Percentiles rank a stretch among this genome's conserved stretches.
Conservation (phyloP, 2,888 invertebrate species). For the Melanostoma scalare region DNA sequence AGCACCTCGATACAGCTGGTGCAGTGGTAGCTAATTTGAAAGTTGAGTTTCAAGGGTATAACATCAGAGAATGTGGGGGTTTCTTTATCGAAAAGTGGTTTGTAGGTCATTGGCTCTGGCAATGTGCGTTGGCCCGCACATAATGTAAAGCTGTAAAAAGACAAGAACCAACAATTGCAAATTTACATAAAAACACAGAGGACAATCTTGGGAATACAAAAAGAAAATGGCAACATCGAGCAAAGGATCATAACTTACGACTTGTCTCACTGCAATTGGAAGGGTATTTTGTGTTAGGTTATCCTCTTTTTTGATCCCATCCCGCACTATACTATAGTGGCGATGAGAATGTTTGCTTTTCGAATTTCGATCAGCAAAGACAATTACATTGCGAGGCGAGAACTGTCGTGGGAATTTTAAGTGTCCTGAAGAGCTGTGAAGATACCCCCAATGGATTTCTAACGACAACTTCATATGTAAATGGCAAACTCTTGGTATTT, state of each 20-base stretch:
- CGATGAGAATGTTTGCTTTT: conserved; percentile 14
- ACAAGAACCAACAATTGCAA: conserved; percentile 31
- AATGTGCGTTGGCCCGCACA: conserved; percentile 56
- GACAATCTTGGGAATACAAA: conserved; percentile 4
- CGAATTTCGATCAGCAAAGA: conserved; percentile 50
- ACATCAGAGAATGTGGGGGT: background rate
- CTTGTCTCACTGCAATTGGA: conserved; percentile 37
- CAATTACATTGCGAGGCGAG: conserved; percentile 30
- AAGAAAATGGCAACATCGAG: conserved; percentile 22
- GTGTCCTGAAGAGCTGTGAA: conserved; percentile 2
- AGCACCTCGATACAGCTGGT: background rate
- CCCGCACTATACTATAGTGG: background rate
- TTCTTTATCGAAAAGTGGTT: conserved; percentile 62
- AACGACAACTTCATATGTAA: conserved; percentile 39
- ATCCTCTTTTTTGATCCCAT: background rate
- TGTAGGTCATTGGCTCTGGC: conserved; percentile 67
- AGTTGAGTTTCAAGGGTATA: conserved; percentile 30
- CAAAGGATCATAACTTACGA: conserved; percentile 59
- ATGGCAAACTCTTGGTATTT: conserved; percentile 17
- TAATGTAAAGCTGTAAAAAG: conserved; percentile 20
- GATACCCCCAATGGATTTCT: conserved; percentile 30
- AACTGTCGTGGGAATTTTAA: conserved; percentile 45
- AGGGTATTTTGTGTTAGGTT: conserved; percentile 17
- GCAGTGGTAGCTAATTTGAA: conserved; percentile 48
- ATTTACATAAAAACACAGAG: conserved; percentile 55